These are phyloP conservation scores for Podarcis cretensis DNA, from an alignment of 2,113 vertebrate species.

Conservation along the genomic window DNA sequence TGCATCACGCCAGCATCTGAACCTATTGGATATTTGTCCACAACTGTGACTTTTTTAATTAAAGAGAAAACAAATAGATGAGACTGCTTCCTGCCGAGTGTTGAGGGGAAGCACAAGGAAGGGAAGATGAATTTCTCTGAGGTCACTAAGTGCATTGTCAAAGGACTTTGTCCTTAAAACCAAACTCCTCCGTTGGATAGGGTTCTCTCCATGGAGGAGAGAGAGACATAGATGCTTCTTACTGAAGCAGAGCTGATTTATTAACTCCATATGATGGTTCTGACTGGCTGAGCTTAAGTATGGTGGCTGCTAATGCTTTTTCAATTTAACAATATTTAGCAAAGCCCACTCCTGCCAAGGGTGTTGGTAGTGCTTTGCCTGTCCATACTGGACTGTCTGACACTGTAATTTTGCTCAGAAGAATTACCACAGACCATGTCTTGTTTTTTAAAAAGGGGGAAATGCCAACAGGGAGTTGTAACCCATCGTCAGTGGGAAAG, in stretches of 20 bases:
- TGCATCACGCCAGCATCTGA: too few relatives aligned
- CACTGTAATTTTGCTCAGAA: neutral
- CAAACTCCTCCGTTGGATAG: neutral
- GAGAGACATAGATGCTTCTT: neutral
- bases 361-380: neutral
- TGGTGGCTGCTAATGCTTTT: too few relatives aligned
- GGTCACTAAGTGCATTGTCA: neutral
- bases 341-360: too few relatives aligned
- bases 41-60: too few relatives aligned
- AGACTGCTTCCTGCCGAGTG: neutral
- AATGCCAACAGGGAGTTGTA: too few relatives aligned
- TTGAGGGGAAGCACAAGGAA: neutral
- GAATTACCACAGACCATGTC: neutral
- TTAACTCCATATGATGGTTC: neutral
- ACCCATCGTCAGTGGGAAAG: too few relatives aligned
- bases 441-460: too few relatives aligned
- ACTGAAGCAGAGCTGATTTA: neutral
- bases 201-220: neutral
- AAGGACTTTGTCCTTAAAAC: neutral
- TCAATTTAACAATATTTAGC: too few relatives aligned
- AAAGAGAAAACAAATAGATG: too few relatives aligned
- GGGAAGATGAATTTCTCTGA: neutral
- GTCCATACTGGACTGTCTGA: neutral
- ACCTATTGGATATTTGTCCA: too few relatives aligned
- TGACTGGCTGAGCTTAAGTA: too few relatives aligned